Conservation (phyloP, 30 jellyfish, hydroid and myxozoan genomes). For the Nemopilema nomurai region DNA sequence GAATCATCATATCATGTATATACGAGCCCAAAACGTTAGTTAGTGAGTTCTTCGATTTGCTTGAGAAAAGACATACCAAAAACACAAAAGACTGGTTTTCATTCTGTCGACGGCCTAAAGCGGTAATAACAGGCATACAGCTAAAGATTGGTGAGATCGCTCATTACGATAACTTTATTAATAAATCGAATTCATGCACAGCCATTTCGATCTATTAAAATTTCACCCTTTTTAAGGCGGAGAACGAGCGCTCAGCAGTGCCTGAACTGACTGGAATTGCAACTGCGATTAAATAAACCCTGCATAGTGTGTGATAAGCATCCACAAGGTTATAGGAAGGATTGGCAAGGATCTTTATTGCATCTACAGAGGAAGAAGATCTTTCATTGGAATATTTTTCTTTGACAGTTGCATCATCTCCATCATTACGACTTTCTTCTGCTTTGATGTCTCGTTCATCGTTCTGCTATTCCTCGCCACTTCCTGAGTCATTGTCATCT, state of each 20-base stretch:
- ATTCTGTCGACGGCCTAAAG: too few species aligned
- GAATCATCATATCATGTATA: too few species aligned
- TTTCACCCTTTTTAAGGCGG: not conserved
- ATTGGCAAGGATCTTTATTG: slow-evolving; percentile 42
- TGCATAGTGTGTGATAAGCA: slow-evolving; percentile 50
- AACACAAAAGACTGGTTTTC: too few species aligned
- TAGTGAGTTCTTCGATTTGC: too few species aligned
- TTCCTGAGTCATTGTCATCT: slow-evolving; percentile 12
- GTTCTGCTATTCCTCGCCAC: slow-evolving; percentile 28
- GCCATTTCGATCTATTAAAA: too few species aligned
- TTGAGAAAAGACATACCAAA: too few species aligned
- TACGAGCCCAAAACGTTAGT: too few species aligned
- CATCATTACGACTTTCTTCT: slow-evolving; percentile 11
- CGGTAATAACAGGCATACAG: too few species aligned
- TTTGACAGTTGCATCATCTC: slow-evolving; percentile 9
- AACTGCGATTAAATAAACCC: not conserved
- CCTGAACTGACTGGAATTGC: not conserved
- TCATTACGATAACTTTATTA: too few species aligned
- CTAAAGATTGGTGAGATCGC: too few species aligned
- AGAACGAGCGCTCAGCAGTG: not conserved
- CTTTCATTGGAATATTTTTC: not conserved
- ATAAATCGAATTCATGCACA: too few species aligned
- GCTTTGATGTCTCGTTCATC: not conserved
- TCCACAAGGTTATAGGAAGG: slow-evolving; percentile 48
- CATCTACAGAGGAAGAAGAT: slow-evolving; percentile 22